phyloP scores from a whole-genome alignment of 2,797 vertebrate species.

The Anguilla obscura region DNA sequence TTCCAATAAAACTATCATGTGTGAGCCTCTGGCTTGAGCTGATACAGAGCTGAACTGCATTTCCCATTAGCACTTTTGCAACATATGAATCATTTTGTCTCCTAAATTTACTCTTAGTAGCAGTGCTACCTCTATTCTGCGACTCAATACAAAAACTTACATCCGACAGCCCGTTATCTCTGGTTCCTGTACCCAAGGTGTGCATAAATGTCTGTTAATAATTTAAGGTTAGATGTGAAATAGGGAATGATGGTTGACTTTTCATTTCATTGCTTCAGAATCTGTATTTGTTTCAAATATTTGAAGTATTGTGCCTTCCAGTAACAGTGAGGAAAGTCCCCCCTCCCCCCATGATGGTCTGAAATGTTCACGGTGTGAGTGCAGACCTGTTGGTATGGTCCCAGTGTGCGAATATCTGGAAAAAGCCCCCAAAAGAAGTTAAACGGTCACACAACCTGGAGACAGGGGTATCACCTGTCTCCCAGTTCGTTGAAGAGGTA shows the following conservation, averaged over 20 bases:
- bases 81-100: neutral
- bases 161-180: neutral
- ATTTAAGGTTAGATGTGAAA: neutral
- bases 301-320: neutral
- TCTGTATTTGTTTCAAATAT: neutral
- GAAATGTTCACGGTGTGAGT: conserved; percentile 36
- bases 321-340: neutral
- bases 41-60: neutral
- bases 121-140: neutral
- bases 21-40: neutral
- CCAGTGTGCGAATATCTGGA: conserved; percentile 61
- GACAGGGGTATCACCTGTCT: conserved; percentile 50
- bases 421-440: conserved; percentile 61
- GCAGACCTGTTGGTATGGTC: conserved; percentile 56
- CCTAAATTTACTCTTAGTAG: neutral
- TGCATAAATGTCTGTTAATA: neutral
- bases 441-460: conserved; percentile 46
- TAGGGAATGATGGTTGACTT: neutral
- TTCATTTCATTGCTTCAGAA: neutral
- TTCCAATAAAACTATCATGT: conserved; percentile 1
- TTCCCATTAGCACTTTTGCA: neutral
- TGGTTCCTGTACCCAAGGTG: neutral
- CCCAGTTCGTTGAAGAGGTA: conserved; percentile 50
- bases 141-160: neutral
- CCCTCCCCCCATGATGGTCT: neutral